Conservation (phyloP, 2,888 invertebrate species). For the Tuta absoluta region DNA sequence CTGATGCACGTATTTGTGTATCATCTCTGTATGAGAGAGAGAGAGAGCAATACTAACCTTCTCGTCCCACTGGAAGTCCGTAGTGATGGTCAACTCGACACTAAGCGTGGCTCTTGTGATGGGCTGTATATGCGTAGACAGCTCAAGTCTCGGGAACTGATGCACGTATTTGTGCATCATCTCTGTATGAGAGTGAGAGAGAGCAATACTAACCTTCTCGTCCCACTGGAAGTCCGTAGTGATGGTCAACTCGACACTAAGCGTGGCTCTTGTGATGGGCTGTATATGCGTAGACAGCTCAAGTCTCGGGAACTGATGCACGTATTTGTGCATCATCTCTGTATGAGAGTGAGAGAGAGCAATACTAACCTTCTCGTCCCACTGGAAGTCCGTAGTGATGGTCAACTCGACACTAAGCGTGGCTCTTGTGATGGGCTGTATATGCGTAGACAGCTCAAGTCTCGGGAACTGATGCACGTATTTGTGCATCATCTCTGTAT, state of each 20-base stretch:
- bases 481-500: slow-evolving; percentile 88
- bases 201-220: slow-evolving; percentile 90
- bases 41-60: slow-evolving; percentile 80
- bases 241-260: slow-evolving; percentile 85
- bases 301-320: slow-evolving; percentile 98
- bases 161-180: slow-evolving; percentile 88
- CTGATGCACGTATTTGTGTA: slow-evolving; percentile 92
- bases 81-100: slow-evolving; percentile 91
- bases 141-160: slow-evolving; percentile 97
- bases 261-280: slow-evolving; percentile 91
- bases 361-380: slow-evolving; percentile 95
- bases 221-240: slow-evolving; percentile 99
- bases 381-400: slow-evolving; percentile 99
- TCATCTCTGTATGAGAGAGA: neutral
- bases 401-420: slow-evolving; percentile 83
- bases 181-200: no score
- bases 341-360: neutral
- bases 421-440: slow-evolving; percentile 95
- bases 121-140: slow-evolving; percentile 98
- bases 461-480: slow-evolving; percentile 98
- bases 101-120: slow-evolving; percentile 86
- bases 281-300: slow-evolving; percentile 98
- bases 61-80: slow-evolving; percentile 99
- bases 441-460: slow-evolving; percentile 96
- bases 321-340: slow-evolving; percentile 82